Conservation (phyloP, 2,113 vertebrate genomes). For the Acanthochromis polyacanthus region DNA sequence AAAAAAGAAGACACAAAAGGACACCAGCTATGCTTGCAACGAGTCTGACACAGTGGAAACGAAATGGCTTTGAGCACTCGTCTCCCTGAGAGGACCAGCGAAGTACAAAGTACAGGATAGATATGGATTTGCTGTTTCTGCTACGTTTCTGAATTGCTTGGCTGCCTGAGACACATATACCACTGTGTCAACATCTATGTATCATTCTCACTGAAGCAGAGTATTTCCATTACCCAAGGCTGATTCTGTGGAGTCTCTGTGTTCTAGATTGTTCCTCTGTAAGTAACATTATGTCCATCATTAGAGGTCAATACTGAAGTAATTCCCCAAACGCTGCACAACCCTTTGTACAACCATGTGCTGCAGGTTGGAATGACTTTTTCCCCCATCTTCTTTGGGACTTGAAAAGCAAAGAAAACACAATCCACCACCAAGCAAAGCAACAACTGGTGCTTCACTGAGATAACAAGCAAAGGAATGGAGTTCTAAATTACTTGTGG, state of each 20-base stretch:
- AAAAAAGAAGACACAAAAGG: slow-evolving; percentile 22
- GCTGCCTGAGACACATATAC: slow-evolving; percentile 18
- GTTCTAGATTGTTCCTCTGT: slow-evolving; percentile 18
- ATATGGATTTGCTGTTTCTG: slow-evolving; percentile 61
- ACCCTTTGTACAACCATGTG: slow-evolving; percentile 12
- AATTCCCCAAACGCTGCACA: slow-evolving; percentile 18
- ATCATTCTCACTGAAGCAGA: slow-evolving; percentile 35
- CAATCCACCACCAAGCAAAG: slow-evolving; percentile 32
- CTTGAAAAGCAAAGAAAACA: background rate
- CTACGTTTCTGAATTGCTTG: slow-evolving; percentile 52
- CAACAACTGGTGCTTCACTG: background rate
- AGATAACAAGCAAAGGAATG: background rate
- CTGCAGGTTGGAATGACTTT: slow-evolving; percentile 36
- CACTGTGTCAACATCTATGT: slow-evolving; percentile 35
- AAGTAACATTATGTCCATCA: slow-evolving; percentile 25
- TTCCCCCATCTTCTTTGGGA: slow-evolving; percentile 50
- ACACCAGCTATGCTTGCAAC: background rate
- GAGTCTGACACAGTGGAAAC: slow-evolving; percentile 38
- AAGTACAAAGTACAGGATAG: slow-evolving; percentile 52
- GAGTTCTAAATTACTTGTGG: background rate
- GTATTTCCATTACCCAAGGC: slow-evolving; percentile 36
- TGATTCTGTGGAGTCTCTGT: slow-evolving; percentile 42
- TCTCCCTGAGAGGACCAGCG: slow-evolving; percentile 25
- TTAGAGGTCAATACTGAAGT: slow-evolving; percentile 41
- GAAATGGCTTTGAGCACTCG: slow-evolving; percentile 52